These are phyloP conservation scores for Tenthredo notha DNA, from an alignment of 2,888 invertebrate genomes.

Conservation along the genomic window DNA sequence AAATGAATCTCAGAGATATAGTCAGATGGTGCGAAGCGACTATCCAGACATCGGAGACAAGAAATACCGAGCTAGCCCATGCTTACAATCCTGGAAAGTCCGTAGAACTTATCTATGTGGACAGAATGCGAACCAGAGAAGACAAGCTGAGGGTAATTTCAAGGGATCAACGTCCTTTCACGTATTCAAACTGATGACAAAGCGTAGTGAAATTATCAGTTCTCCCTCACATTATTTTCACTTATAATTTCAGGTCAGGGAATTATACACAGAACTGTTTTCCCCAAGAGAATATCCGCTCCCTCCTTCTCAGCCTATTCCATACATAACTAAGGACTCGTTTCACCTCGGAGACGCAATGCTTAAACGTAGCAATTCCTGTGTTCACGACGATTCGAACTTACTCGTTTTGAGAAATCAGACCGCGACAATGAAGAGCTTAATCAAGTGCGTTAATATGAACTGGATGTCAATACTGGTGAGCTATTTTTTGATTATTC, in stretches of 20 bases:
- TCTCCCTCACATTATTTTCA: not conserved
- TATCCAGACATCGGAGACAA: slow-evolving; percentile 69
- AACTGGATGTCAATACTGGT: slow-evolving; percentile 96
- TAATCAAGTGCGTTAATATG: slow-evolving; percentile 93
- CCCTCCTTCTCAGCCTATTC: slow-evolving; percentile 79
- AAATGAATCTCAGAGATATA: slow-evolving; percentile 97
- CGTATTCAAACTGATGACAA: not conserved
- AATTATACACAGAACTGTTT: slow-evolving; percentile 79
- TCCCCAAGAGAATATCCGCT: slow-evolving; percentile 77
- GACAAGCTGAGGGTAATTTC: slow-evolving; percentile 86
- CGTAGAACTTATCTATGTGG: slow-evolving; percentile 90
- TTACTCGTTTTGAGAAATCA: slow-evolving; percentile 81
- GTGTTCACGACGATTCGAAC: slow-evolving; percentile 74
- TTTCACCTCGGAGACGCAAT: slow-evolving; percentile 85
- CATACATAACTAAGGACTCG: slow-evolving; percentile 81
- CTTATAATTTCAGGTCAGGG: slow-evolving; percentile 67
- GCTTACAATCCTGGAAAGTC: slow-evolving; percentile 81
- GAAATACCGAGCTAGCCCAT: slow-evolving; percentile 3
- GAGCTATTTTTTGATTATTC: slow-evolving; percentile 68
- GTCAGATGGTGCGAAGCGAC: slow-evolving; percentile 94
- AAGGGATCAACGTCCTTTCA: not conserved
- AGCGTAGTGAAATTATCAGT: not conserved
- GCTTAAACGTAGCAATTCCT: slow-evolving; percentile 76
- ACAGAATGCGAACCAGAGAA: slow-evolving; percentile 89
- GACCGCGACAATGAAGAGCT: slow-evolving; percentile 85